Evolutionary conservation across 2,797 vertebrate species (phyloP).

Genomic region (Dryobates pubescens): DNA sequence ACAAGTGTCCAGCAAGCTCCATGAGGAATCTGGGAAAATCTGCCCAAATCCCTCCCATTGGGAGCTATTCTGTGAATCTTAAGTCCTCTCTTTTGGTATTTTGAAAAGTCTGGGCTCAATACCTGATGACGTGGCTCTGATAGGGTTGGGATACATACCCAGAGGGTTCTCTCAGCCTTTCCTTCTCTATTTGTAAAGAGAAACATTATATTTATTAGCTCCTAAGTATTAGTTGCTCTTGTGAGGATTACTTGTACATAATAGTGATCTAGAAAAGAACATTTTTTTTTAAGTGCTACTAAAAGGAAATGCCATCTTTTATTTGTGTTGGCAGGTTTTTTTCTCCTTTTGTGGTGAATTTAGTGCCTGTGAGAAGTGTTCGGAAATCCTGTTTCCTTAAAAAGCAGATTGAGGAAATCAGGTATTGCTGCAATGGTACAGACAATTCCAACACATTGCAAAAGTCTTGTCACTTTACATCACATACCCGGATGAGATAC

Average conservation of each 20-base stretch:
- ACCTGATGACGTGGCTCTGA: neutral
- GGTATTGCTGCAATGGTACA: neutral
- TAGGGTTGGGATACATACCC: fast-evolving
- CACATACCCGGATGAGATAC: neutral
- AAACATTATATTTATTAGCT: neutral
- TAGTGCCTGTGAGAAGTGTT: neutral
- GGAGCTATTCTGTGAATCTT: neutral
- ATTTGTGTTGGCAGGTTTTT: neutral
- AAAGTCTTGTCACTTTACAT: slow-evolving; percentile 36
- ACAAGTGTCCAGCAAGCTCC: fast-evolving
- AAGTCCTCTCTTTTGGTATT: neutral
- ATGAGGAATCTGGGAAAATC: neutral
- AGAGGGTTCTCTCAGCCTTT: neutral
- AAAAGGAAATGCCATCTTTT: neutral
- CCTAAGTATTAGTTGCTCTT: neutral
- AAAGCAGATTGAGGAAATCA: neutral
- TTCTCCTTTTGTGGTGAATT: neutral
- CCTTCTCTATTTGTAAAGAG: neutral
- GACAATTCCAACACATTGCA: slow-evolving; percentile 5
- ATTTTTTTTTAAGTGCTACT: neutral
- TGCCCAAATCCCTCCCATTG: neutral
- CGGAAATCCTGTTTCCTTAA: neutral
- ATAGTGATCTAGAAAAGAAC: neutral
- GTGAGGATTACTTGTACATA: neutral
- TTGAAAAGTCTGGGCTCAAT: neutral